Evolutionary conservation across 2,888 invertebrate species (phyloP).

Genomic region (Suillia variegata): DNA sequence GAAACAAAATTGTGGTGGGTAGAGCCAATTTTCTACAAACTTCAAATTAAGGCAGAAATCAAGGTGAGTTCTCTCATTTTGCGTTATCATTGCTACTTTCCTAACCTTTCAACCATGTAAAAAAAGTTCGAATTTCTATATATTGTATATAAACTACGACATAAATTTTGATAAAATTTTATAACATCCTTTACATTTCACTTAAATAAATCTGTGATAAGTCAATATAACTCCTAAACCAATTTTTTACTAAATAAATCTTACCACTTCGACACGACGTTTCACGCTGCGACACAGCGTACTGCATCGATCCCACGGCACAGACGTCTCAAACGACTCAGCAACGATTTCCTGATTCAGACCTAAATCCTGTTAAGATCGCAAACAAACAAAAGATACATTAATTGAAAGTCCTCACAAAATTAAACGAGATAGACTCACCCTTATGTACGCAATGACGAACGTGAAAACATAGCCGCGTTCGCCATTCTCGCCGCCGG

Average conservation of each 20-base stretch:
- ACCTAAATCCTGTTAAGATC: constrained; percentile 78
- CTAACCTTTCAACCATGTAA: too few species aligned
- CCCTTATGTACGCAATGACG: constrained; percentile 96
- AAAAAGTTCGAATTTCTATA: too few species aligned
- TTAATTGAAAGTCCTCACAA: neutral
- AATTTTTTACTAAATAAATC: constrained; percentile 28
- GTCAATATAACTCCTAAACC: too few species aligned
- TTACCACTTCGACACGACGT: constrained; percentile 69
- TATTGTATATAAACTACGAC: too few species aligned
- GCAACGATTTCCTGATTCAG: constrained; percentile 86
- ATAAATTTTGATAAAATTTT: too few species aligned
- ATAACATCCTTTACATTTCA: too few species aligned
- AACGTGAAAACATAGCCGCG: constrained; percentile 95
- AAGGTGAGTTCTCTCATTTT: too few species aligned
- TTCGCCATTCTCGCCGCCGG: constrained; percentile 92
- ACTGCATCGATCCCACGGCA: constrained; percentile 91
- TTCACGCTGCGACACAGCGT: constrained; percentile 90
- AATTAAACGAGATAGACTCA: constrained; percentile 60
- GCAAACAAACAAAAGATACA: constrained; percentile 1
- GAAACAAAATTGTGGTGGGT: too few species aligned
- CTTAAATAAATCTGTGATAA: neutral
- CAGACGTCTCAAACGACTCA: constrained; percentile 98
- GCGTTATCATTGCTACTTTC: too few species aligned
- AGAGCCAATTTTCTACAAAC: too few species aligned
- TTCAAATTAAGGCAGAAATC: too few species aligned